Base-by-base conservation (phyloP, 2,113 vertebrate species). In the Aegithalos caudatus region DNA sequence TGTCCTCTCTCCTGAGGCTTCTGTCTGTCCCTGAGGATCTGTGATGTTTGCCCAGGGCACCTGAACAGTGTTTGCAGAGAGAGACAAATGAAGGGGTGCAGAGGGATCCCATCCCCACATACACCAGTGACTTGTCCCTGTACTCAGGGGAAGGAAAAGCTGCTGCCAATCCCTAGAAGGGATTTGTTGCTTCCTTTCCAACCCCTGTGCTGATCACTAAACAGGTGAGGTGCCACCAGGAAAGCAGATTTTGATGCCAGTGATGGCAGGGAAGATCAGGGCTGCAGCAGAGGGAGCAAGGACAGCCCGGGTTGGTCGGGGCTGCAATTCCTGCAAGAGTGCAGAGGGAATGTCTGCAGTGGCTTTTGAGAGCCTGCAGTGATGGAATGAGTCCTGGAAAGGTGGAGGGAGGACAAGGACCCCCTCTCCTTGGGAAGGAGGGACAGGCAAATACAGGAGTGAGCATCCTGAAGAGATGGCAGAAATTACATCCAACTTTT, bases 51-150 rank as follows among this genome's bases (percentile, higher is more conserved):
- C 54, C 65, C 31, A 27, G 60, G 65, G 28, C 74, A 76, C 54
- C 42, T 40, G 60, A 35, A 12, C 9, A 9, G 42, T 3, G 40
- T 47, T 83, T 51, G 50, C 35, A 88, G 35, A 20, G 8, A 24
- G 62, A 28, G 28, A 47, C 25, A 53, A 18, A 12, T 2, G 1
- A 7, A 20, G 42, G 35, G 4, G 4, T 74, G 69, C 33, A 16
- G 51, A n/a, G 54, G 57, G 3, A 54, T 57, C 50, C 64, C 53
- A 28, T 35, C n/a, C 14, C 57, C 13, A 2, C 0, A 0, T 10
- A 1, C 29, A 4, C 12, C 25, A 12, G 11, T 8, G 29, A 14
- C 12, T 3, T 23, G 5, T 7, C 48, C 40, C 37, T 6, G 6
- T 28, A 35, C 61, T 23, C 15, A 38, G 42, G 25, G 17, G 35